phyloP scores from a whole-genome alignment of 2,888 invertebrate genomes.

The Caenorhabditis becei region DNA sequence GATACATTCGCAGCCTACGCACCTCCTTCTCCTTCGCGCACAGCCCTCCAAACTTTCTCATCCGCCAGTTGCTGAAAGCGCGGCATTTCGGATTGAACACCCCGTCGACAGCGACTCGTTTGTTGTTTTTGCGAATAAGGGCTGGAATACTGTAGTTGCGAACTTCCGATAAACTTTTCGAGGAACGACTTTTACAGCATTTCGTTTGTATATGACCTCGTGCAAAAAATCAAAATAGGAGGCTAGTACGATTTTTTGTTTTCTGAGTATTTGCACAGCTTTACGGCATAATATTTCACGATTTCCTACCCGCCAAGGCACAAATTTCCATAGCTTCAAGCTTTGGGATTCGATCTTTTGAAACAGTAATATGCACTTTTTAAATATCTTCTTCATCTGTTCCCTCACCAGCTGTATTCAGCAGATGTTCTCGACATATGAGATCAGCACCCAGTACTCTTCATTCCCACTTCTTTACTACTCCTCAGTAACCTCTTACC shows the following conservation, averaged over 20 bases:
- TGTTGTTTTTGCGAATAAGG: slow-evolving; percentile 43
- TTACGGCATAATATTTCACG: slow-evolving; percentile 6
- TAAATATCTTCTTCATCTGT: not conserved
- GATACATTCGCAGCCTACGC: not conserved
- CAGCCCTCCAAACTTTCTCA: slow-evolving; percentile 55
- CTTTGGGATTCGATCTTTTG: not conserved
- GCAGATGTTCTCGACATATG: not conserved
- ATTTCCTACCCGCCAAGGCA: too few species aligned
- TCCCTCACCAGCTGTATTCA: not conserved
- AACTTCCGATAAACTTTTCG: too few species aligned
- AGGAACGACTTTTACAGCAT: too few species aligned
- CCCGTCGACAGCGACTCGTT: slow-evolving; percentile 46
- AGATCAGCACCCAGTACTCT: not conserved
- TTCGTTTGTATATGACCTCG: not conserved
- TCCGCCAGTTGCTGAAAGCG: slow-evolving; percentile 38
- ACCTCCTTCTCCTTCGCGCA: slow-evolving; percentile 49
- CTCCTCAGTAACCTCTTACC: slow-evolving; percentile 11
- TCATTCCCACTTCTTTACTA: not conserved
- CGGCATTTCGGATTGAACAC: slow-evolving; percentile 53
- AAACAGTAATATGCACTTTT: too few species aligned
- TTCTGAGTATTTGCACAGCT: slow-evolving; percentile 15
- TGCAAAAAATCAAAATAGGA: not conserved
- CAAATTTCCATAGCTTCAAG: too few species aligned
- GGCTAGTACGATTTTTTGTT: slow-evolving; percentile 11
- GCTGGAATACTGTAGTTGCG: slow-evolving; percentile 27